Evolutionary conservation across 2,888 invertebrate genomes (phyloP), one percentile per base, ranked within the genome.

Genomic region (Phaonia tiefii): DNA sequence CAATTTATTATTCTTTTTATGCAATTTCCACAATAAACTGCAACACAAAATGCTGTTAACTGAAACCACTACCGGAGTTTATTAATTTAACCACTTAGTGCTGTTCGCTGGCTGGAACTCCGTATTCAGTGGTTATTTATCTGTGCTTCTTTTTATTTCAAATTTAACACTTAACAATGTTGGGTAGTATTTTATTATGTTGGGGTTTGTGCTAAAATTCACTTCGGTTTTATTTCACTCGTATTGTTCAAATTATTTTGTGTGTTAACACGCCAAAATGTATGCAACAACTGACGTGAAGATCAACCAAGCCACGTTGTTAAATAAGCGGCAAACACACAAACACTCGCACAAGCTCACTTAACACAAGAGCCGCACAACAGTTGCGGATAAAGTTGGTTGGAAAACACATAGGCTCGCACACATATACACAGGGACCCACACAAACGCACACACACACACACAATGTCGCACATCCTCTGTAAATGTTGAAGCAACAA

Each of bases 261-360:
- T 77, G 60, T 83, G 82, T 78, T 83, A 85, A 85, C 86, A 84
- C 86, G 86, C 86, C 88, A 86, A 86, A 85, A 87, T 85, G 86
- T 87, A 85, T 87, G 86, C 87, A 89, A 87, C 88, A 89, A 88
- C 88, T 89, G 86, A 87, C 84, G 84, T 85, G 85, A 85, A 86
- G 89, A 89, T 89, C 88, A 86, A 84, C 86, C 84, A 83, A 83
- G 85, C 82, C 84, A 84, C 85, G 85, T 84, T 86, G 86, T 88
- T 89, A 85, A 85, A 85, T 85, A 84, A 58, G 75, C 67, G 26
- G 15, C 25, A 22, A 31, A 46, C 17, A 58, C 37, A 69, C 66
- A 65, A 8, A 58, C 15, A 51, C 31, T 56, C 13, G 66, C 20
- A 46, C 13, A 37, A 31, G 22, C 2, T 31, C 31, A 51, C 42